A percentile compares a stretch with the other conserved stretches of the same genome.
phyloP scores from a whole-genome alignment of 2,888 invertebrate genomes.

The Sinhomidia bicolor region DNA sequence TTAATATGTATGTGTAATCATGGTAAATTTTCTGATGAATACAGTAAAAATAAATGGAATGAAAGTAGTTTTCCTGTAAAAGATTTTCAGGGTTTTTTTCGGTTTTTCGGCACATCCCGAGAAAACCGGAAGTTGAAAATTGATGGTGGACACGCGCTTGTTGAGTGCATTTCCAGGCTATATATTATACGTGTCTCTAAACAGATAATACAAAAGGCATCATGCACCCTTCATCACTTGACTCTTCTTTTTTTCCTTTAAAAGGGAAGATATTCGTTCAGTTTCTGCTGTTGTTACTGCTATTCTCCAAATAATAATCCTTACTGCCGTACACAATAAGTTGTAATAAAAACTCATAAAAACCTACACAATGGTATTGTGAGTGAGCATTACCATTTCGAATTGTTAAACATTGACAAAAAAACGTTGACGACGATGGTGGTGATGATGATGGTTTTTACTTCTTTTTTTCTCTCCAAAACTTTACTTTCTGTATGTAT shows the following conservation, averaged over 20 bases:
- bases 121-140: slow-evolving; percentile 80
- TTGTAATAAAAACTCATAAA: slow-evolving; percentile 17
- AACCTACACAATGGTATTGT: background rate
- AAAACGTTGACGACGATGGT: slow-evolving; percentile 1
- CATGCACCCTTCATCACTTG: slow-evolving; percentile 78
- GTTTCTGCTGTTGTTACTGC: slow-evolving; percentile 22
- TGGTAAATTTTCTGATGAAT: slow-evolving; percentile 41
- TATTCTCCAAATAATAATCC: background rate
- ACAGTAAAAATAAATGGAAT: slow-evolving; percentile 52
- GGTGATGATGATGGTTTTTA: slow-evolving; percentile 22
- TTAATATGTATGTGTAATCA: too few relatives aligned
- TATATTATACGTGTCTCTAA: slow-evolving; percentile 42
- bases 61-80: slow-evolving; percentile 61
- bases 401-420: slow-evolving; percentile 23
- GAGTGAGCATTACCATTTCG: background rate
- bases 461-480: background rate
- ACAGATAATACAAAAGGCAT: slow-evolving; percentile 50
- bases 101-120: slow-evolving; percentile 57
- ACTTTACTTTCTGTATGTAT: background rate
- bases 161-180: slow-evolving; percentile 79
- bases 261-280: background rate
- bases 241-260: slow-evolving; percentile 15
- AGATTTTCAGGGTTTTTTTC: slow-evolving; percentile 57
- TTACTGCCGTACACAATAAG: slow-evolving; percentile 13
- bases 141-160: slow-evolving; percentile 80